Conservation (phyloP, 2,888 invertebrate genomes). For the Euspilapteryx auroguttella region DNA sequence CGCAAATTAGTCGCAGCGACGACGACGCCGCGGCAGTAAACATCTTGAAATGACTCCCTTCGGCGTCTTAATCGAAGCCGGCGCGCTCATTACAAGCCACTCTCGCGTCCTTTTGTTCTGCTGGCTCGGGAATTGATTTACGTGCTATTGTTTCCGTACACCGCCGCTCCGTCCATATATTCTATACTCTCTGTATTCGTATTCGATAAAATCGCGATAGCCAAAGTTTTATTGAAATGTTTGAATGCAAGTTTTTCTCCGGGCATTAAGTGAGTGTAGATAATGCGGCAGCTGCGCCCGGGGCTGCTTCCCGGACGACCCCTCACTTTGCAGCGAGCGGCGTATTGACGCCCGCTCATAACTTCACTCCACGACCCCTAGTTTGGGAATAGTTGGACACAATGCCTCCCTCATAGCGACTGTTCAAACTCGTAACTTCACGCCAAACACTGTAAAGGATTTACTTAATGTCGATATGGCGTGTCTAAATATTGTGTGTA, state of each 20-base stretch:
- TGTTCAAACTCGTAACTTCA: constrained; percentile 23
- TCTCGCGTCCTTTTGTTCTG: constrained; percentile 26
- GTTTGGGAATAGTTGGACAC: too few relatives aligned
- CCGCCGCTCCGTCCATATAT: constrained; percentile 16
- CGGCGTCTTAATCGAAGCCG: constrained; percentile 29
- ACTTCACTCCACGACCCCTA: constrained; percentile 25
- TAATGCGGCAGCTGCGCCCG: constrained; percentile 36
- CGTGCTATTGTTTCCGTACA: constrained; percentile 41
- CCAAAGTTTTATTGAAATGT: constrained; percentile 29
- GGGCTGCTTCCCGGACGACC: constrained; percentile 10
- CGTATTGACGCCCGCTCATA: constrained; percentile 11
- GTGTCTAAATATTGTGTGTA: constrained; percentile 50
- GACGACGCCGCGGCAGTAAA: constrained; percentile 14
- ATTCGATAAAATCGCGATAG: too few relatives aligned
- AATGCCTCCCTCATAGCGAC: constrained; percentile 18
- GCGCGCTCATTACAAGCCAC: constrained; percentile 20
- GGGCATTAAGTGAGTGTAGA: constrained; percentile 20
- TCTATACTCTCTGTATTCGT: too few relatives aligned
- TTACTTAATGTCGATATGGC: constrained; percentile 44
- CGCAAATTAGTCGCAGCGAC: constrained; percentile 35
- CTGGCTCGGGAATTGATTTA: constrained; percentile 39
- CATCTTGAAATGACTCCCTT: constrained; percentile 24
- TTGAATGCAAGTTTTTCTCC: constrained; percentile 18
- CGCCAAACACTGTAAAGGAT: constrained; percentile 31
- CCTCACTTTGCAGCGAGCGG: constrained; percentile 25